A percentile compares a stretch with the other conserved stretches of the same genome.
phyloP scores from a whole-genome alignment of 2,797 vertebrate species.

The Centropyge bicolor region DNA sequence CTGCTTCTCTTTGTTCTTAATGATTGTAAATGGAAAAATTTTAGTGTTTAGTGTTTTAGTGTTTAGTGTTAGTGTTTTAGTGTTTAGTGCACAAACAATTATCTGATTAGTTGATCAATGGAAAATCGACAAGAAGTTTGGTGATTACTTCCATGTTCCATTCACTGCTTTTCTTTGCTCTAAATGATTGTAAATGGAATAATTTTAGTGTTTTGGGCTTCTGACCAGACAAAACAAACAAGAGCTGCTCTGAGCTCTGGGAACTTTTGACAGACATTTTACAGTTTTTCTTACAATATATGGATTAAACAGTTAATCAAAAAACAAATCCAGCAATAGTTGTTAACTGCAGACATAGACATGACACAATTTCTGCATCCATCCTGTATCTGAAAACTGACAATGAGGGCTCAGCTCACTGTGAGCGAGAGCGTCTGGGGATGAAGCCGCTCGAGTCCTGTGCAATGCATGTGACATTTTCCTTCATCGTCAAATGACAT shows the following conservation, averaged over 20 bases:
- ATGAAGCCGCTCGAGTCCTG: constrained; percentile 22
- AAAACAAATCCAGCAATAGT: neutral
- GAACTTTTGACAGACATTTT: too few relatives aligned
- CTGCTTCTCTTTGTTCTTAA: neutral
- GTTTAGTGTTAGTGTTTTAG: too few relatives aligned
- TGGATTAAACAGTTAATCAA: neutral
- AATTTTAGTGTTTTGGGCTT: neutral
- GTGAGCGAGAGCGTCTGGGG: constrained; percentile 4
- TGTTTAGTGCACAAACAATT: neutral
- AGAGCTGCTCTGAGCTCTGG: neutral
- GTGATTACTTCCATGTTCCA: neutral
- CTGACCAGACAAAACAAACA: neutral
- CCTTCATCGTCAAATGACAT: constrained; percentile 55
- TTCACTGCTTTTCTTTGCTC: neutral
- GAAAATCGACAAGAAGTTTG: neutral
- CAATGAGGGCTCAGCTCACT: neutral
- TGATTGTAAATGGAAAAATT: neutral
- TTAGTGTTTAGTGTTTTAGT: too few relatives aligned
- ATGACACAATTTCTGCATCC: neutral
- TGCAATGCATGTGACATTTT: constrained; percentile 48
- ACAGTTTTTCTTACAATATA: neutral
- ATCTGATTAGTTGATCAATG: neutral
- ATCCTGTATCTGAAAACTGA: neutral
- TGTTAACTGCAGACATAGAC: neutral
- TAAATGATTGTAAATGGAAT: neutral